phyloP scores from a whole-genome alignment of 23 tunicate species.

The Clavelina lepadiformis region DNA sequence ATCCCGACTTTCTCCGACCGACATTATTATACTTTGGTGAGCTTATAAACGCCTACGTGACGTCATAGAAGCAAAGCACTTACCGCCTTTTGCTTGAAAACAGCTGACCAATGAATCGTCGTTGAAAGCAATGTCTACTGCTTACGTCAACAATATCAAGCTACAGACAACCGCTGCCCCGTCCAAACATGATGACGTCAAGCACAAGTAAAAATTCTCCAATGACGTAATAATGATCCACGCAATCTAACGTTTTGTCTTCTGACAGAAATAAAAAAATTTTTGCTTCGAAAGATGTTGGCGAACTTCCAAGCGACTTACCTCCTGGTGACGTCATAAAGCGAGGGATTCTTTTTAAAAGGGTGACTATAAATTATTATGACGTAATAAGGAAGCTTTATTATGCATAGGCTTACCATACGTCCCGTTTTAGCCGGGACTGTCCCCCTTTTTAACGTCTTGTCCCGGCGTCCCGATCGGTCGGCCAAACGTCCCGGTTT shows the following conservation, averaged over 20 bases:
- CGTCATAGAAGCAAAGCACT: neutral
- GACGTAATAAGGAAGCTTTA: too few species aligned
- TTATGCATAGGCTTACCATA: too few species aligned
- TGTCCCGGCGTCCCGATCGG: too few species aligned
- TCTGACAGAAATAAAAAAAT: too few species aligned
- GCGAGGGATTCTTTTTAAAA: constrained; percentile 71
- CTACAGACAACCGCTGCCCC: neutral
- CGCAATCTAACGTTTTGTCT: too few species aligned
- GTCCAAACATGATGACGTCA: constrained; percentile 1
- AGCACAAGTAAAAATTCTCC: neutral
- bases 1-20: constrained; percentile 19
- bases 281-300: too few species aligned
- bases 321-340: constrained; percentile 66
- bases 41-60: neutral
- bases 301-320: constrained; percentile 44
- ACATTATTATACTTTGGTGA: constrained; percentile 45
- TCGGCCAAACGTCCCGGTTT: too few species aligned
- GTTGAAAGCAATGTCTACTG: neutral
- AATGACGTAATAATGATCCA: too few species aligned
- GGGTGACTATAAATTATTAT: too few species aligned
- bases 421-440: too few species aligned
- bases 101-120: constrained; percentile 16
- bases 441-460: too few species aligned
- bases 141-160: neutral
- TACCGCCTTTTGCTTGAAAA: neutral